A percentile compares a stretch with the other conserved stretches of the same genome.
Evolutionary conservation across 2,113 vertebrate genomes (phyloP).

Genomic region (Centropus bengalensis): DNA sequence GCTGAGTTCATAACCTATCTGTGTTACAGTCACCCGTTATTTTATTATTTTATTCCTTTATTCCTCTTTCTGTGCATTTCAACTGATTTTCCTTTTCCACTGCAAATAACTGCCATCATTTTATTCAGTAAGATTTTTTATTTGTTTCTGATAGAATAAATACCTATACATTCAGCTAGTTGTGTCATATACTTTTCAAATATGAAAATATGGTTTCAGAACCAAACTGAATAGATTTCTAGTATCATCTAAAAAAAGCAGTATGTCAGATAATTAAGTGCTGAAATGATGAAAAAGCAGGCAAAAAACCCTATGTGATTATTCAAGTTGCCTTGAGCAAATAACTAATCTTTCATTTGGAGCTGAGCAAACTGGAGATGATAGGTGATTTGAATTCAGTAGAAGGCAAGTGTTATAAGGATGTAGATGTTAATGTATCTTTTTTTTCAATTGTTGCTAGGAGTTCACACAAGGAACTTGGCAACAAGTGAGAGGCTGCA

Average conservation of each 20-base stretch:
- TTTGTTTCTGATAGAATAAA: not conserved
- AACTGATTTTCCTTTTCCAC: not conserved
- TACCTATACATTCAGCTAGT: not conserved
- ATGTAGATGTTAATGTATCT: not conserved
- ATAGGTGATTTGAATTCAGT: not conserved
- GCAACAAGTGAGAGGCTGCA: not conserved
- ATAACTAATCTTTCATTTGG: not conserved
- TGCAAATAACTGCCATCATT: not conserved
- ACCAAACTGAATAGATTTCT: not conserved
- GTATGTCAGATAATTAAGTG: not conserved
- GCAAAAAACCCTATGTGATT: accelerated
- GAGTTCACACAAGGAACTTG: not conserved
- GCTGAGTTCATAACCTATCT: not conserved
- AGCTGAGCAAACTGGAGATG: not conserved
- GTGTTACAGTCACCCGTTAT: not conserved
- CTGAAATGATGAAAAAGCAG: not conserved
- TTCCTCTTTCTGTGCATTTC: not conserved
- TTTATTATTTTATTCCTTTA: not conserved
- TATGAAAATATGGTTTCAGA: not conserved
- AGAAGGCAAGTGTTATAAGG: not conserved
- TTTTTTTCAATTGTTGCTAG: not conserved
- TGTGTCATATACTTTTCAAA: not conserved
- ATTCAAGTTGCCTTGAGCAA: not conserved
- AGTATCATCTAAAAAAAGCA: not conserved
- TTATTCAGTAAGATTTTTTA: not conserved